Percentiles rank a stretch among this genome's conserved stretches.
These are phyloP conservation scores for Acanthurus lineatus DNA, from an alignment of 2,797 vertebrate species.

Conservation along the genomic window DNA sequence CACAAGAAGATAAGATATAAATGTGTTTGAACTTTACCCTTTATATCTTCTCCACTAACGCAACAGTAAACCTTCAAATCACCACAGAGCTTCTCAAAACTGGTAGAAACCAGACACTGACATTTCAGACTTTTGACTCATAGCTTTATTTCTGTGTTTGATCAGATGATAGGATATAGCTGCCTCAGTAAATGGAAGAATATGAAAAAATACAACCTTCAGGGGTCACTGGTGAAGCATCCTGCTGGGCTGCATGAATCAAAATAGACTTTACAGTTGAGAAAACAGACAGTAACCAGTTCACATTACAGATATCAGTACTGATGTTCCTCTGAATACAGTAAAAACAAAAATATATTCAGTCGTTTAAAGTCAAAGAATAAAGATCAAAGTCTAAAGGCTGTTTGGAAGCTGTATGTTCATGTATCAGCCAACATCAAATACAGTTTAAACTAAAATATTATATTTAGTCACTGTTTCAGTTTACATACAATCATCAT, in stretches of 20 bases:
- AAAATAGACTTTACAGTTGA: slow-evolving; percentile 23
- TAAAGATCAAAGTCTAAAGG: slow-evolving; percentile 5
- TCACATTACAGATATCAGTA: slow-evolving; percentile 53
- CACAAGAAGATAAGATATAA: too few species aligned
- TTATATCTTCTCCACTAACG: too few species aligned
- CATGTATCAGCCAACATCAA: slow-evolving; percentile 13
- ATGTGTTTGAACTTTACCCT: too few species aligned
- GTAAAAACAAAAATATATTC: background rate
- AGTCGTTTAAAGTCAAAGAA: slow-evolving; percentile 1
- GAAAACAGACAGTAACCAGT: slow-evolving; percentile 42
- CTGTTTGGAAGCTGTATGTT: background rate
- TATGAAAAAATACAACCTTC: slow-evolving; percentile 23
- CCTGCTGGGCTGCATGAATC: slow-evolving; percentile 8
- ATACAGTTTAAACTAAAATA: slow-evolving; percentile 5
- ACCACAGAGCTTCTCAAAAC: background rate
- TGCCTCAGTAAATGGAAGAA: slow-evolving; percentile 73
- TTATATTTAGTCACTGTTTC: background rate
- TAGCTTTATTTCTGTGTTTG: slow-evolving; percentile 81
- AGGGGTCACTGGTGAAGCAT: slow-evolving; percentile 32
- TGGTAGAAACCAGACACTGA: background rate
- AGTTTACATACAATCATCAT: background rate
- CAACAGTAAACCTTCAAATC: too few species aligned
- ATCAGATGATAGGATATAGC: slow-evolving; percentile 69
- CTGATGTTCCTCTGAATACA: slow-evolving; percentile 5
- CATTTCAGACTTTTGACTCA: slow-evolving; percentile 46